Evolutionary conservation across 2,797 vertebrate species (phyloP), one percentile per base, ranked within the genome.

Genomic region (Leuciscus waleckii): DNA sequence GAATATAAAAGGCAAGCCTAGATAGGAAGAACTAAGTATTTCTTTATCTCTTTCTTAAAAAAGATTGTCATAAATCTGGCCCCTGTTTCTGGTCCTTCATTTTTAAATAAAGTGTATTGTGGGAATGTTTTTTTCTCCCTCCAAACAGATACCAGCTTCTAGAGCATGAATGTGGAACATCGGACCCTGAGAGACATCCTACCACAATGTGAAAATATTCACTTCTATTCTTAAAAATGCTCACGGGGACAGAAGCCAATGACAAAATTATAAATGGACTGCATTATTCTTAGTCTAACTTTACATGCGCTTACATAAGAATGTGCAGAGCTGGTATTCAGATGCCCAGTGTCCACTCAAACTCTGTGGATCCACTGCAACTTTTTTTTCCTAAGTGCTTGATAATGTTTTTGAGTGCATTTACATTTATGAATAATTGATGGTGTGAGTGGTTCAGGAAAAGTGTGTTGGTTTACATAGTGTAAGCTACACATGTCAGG

Each of bases 371-470:
- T 81, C 29, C 58, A 39, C n/a, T n/a, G 35, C 61, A 29, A 85
- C 43, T 76, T 85, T 85, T 56, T 65, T 63, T 85, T 23, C 29
- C 46, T 78, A 87, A 87, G 80, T 85, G 83, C 67, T 82, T 78
- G 75, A 83, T 79, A 87, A 85, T 81, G 83, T 54, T 61, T 88
- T 88, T 71, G 86, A 83, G 77, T 84, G 85, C 76, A 83, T 90
- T 88, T 88, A 87, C 83, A 74, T 85, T 65, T 88, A 88, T 90
- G 67, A 90, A 88, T 90, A 90, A 87, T 88, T 83, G 71, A 90
- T 88, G 29, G 49, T 67, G 39, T 70, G 46, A 85, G 76, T 69
- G 79, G 65, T 85, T 69, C 70, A 88, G 85, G 81, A 54, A 87
- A 63, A 80, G 76, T 88, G 41, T 77, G 80, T 85, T 86, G 85